Evolutionary conservation across 2,888 invertebrate species (phyloP).

Genomic region (Sialis fuliginosa): DNA sequence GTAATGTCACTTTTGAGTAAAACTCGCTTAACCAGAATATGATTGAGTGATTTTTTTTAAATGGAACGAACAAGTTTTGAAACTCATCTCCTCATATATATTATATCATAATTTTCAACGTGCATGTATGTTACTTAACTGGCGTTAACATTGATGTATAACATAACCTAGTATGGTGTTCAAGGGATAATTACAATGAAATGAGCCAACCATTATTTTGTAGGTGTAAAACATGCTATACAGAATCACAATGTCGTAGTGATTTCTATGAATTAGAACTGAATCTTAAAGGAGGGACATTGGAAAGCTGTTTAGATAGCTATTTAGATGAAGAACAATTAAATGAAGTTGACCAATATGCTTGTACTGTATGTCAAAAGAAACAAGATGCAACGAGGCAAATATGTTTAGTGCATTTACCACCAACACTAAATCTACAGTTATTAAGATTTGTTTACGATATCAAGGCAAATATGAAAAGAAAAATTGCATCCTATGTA

Average conservation of each 20-base stretch:
- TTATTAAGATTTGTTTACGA: conserved; percentile 42
- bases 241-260: conserved; percentile 30
- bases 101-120: no score
- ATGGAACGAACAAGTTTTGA: no score
- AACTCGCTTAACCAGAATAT: no score
- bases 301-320: conserved; percentile 32
- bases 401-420: conserved; percentile 32
- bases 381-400: conserved; percentile 37
- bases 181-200: no score
- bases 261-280: conserved; percentile 41
- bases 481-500: conserved; percentile 37
- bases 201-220: background rate
- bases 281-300: conserved; percentile 29
- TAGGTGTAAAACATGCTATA: conserved; percentile 33
- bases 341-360: conserved; percentile 37
- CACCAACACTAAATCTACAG: conserved; percentile 40
- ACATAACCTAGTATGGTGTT: no score
- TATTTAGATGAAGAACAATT: conserved; percentile 38
- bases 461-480: conserved; percentile 35
- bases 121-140: no score
- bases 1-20: no score
- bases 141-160: no score
- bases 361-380: conserved; percentile 32
- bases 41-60: no score
- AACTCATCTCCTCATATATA: no score